A percentile compares a stretch with the other conserved stretches of the same genome.
Conservation (phyloP, 2,888 invertebrate species). For the Lasioglossum morio region DNA sequence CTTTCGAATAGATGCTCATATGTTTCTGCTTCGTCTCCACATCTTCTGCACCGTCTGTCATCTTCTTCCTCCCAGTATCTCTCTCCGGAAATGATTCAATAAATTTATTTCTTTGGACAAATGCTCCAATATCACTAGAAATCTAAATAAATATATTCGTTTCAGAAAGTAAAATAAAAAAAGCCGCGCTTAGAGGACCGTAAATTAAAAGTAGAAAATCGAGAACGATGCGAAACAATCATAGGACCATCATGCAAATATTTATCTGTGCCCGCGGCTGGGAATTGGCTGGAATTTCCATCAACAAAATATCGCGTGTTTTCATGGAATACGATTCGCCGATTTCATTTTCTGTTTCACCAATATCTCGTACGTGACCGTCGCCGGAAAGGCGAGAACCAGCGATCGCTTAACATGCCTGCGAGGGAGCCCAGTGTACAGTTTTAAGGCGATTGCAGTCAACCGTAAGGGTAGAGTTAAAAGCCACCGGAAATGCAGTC, state of each 20-base stretch:
- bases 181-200: background rate
- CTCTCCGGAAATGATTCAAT: background rate
- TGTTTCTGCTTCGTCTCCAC: too few species aligned
- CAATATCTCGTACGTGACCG: background rate
- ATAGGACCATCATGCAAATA: background rate
- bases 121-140: background rate
- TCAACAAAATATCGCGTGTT: background rate
- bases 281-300: background rate
- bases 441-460: constrained; percentile 54
- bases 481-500: constrained; percentile 57
- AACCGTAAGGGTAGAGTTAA: constrained; percentile 24
- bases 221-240: background rate
- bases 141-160: background rate
- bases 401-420: constrained; percentile 11
- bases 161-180: background rate
- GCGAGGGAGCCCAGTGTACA: constrained; percentile 12
- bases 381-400: constrained; percentile 20
- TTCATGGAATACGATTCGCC: background rate
- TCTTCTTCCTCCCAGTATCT: too few species aligned
- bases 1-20: too few species aligned
- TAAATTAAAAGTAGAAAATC: background rate
- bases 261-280: background rate
- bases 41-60: too few species aligned
- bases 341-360: background rate
- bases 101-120: background rate